These are phyloP conservation scores for Siderastrea radians DNA, from an alignment of 92 coral and sea anemone species.

Conservation along the genomic window DNA sequence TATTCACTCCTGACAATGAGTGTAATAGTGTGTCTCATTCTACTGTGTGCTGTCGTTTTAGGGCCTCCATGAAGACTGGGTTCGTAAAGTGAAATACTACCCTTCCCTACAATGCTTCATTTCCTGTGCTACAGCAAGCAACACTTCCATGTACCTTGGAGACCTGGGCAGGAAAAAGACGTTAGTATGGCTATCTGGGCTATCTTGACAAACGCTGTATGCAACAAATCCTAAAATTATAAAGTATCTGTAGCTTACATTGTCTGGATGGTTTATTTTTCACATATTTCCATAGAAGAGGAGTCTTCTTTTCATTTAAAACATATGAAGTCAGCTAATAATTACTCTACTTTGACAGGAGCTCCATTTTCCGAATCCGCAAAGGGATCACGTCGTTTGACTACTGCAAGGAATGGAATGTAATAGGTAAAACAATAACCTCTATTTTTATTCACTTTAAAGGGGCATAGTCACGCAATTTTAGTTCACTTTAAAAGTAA, in stretches of 20 bases:
- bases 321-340: neutral
- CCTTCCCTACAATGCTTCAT: slow-evolving; percentile 96
- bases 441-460: no score
- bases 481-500: no score
- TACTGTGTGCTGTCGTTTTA: slow-evolving; percentile 1
- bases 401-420: slow-evolving; percentile 99
- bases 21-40: neutral
- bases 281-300: neutral
- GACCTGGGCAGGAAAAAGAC: slow-evolving; percentile 85
- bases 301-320: no score
- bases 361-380: slow-evolving; percentile 91
- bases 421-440: slow-evolving; percentile 72
- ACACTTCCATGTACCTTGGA: slow-evolving; percentile 94
- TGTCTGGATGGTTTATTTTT: neutral
- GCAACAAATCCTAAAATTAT: neutral
- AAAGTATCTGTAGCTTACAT: neutral
- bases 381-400: slow-evolving; percentile 99
- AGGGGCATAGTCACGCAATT: no score
- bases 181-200: slow-evolving; percentile 56
- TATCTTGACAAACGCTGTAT: no score
- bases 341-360: slow-evolving; percentile 53
- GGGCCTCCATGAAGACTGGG: slow-evolving; percentile 97
- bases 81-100: slow-evolving; percentile 96
- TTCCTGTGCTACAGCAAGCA: slow-evolving; percentile 92
- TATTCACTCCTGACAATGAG: neutral